These are phyloP conservation scores for Xestia ashworthii DNA, from an alignment of 2,888 invertebrate species.

Conservation along the genomic window DNA sequence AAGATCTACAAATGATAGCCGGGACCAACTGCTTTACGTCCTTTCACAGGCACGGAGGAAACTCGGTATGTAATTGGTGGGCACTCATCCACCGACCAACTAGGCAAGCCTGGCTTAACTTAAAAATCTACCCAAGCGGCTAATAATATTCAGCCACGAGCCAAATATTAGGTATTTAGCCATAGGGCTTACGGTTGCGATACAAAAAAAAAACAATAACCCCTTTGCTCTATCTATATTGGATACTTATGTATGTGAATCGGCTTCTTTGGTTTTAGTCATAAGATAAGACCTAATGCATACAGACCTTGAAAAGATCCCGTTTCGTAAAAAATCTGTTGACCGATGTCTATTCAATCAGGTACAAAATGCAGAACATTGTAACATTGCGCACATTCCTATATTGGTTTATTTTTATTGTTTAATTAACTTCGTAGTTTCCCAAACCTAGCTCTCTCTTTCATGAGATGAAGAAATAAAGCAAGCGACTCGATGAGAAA, in stretches of 20 bases:
- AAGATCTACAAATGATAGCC: no score
- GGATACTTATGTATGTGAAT: not conserved
- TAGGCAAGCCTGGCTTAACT: no score
- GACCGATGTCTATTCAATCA: not conserved
- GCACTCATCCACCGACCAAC: no score
- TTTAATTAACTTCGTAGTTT: not conserved
- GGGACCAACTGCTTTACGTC: no score
- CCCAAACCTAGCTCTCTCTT: not conserved
- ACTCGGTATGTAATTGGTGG: no score
- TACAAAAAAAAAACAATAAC: not conserved
- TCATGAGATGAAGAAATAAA: slow-evolving; percentile 26
- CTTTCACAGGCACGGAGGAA: no score
- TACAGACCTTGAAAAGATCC: not conserved
- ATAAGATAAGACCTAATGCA: not conserved
- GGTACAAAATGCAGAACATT: not conserved
- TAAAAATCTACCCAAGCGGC: no score
- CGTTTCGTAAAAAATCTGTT: not conserved
- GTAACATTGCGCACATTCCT: not conserved
- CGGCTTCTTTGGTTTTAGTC: not conserved
- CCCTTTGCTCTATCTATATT: not conserved
- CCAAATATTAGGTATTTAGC: no score
- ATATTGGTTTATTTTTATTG: not conserved
- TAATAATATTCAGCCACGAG: no score
- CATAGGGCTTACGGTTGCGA: no score
- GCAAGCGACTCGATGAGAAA: slow-evolving; percentile 33